These are phyloP conservation scores for Arrhamphus sclerolepis DNA, from an alignment of 2,797 vertebrate genomes.

Conservation along the genomic window DNA sequence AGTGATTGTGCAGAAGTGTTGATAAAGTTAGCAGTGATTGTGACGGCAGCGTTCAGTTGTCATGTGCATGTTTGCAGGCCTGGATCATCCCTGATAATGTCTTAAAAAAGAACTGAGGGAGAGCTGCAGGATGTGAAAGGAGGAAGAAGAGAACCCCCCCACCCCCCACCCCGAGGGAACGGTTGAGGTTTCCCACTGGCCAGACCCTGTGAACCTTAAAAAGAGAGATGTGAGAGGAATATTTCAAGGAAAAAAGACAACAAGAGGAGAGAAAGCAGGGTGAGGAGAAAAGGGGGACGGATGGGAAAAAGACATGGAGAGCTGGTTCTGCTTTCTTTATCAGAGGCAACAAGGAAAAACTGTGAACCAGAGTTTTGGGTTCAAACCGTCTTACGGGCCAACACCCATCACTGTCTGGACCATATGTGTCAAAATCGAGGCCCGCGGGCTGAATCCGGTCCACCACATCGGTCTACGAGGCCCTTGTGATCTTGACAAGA, in stretches of 20 bases:
- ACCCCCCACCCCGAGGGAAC: too few species aligned
- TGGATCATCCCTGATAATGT: slow-evolving; percentile 16
- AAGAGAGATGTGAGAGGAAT: slow-evolving; percentile 19
- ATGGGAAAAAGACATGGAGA: slow-evolving; percentile 16
- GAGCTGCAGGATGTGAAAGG: slow-evolving; percentile 30
- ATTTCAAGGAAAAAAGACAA: slow-evolving; percentile 7
- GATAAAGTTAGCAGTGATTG: slow-evolving; percentile 2
- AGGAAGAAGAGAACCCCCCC: slow-evolving; percentile 6
- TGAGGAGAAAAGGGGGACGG: slow-evolving; percentile 15
- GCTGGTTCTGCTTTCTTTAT: slow-evolving; percentile 50
- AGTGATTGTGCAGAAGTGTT: slow-evolving; percentile 2
- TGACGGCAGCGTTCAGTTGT: slow-evolving; percentile 12
- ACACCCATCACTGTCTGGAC: too few species aligned
- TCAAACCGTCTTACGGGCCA: too few species aligned
- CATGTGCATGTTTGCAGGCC: background rate
- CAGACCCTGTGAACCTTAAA: slow-evolving; percentile 33
- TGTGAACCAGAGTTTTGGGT: too few species aligned
- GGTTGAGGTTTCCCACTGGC: slow-evolving; percentile 48
- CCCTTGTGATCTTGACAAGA: too few species aligned
- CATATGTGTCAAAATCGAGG: too few species aligned
- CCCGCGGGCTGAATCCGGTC: too few species aligned
- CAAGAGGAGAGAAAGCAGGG: slow-evolving; percentile 10
- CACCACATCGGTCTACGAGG: too few species aligned
- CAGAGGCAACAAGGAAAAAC: slow-evolving; percentile 30
- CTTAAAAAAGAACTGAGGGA: slow-evolving; percentile 17